Evolutionary conservation across 2,113 vertebrate species (phyloP).

Genomic region (Tragelaphus buxtoni): DNA sequence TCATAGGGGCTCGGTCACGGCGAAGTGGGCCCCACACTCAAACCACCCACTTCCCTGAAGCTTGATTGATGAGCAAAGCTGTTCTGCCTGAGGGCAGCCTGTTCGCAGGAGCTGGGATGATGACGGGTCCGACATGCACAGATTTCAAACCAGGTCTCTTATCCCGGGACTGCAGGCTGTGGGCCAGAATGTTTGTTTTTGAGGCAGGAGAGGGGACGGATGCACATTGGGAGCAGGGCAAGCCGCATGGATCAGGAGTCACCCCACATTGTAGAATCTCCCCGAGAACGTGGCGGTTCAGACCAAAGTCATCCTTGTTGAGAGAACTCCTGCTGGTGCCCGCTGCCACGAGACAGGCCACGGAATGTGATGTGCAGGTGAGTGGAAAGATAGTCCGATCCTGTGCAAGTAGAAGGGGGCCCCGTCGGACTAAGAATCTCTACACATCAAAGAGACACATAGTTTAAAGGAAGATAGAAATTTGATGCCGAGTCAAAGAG

Average conservation of each 20-base stretch:
- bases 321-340: background rate
- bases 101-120: constrained; percentile 1
- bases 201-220: background rate
- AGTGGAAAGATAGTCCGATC: background rate
- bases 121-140: constrained; percentile 49
- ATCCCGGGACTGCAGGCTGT: background rate
- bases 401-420: background rate
- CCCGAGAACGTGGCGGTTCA: background rate
- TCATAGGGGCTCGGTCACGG: constrained; percentile 5
- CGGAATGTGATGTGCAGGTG: background rate
- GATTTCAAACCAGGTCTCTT: constrained; percentile 54
- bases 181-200: background rate
- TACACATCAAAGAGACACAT: background rate
- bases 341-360: background rate
- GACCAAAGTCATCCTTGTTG: background rate
- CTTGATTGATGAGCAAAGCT: constrained; percentile 58
- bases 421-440: background rate
- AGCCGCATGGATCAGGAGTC: background rate
- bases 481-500: background rate
- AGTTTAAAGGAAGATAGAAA: background rate
- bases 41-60: constrained; percentile 29
- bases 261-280: background rate
- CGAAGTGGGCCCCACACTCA: background rate
- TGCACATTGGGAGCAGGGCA: background rate
- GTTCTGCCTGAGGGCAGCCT: constrained; percentile 41